Evolutionary conservation across 2,113 vertebrate genomes (phyloP).

Genomic region (Ochotona princeps): DNA sequence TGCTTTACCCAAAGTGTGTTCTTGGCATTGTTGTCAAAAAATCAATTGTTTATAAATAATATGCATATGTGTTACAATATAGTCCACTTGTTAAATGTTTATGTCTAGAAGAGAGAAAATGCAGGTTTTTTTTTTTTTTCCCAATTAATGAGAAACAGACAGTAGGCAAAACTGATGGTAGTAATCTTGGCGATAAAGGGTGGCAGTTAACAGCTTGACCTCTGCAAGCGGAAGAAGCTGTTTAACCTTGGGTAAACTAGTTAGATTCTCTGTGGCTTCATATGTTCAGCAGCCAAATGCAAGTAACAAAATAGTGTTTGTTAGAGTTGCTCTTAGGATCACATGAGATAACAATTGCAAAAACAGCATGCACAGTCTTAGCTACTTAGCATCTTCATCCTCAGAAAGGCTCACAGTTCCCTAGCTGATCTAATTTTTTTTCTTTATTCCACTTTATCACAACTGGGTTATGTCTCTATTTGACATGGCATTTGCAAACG

Average conservation of each 20-base stretch:
- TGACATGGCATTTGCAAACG: background rate
- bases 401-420: background rate
- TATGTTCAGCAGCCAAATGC: background rate
- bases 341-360: background rate
- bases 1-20: no score
- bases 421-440: background rate
- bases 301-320: background rate
- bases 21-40: no score
- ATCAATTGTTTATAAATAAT: no score
- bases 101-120: background rate
- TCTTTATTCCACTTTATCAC: background rate
- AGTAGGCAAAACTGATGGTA: background rate
- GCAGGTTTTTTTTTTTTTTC: background rate
- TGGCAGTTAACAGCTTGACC: background rate
- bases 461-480: background rate
- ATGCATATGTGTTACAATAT: background rate
- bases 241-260: background rate
- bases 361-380: background rate
- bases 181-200: background rate
- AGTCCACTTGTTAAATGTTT: background rate
- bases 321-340: background rate
- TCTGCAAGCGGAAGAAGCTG: background rate
- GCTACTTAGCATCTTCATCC: background rate
- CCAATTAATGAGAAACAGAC: background rate
- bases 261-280: conserved; percentile 18